phyloP scores from a whole-genome alignment of 2,113 vertebrate genomes.

The Cercocebus atys region DNA sequence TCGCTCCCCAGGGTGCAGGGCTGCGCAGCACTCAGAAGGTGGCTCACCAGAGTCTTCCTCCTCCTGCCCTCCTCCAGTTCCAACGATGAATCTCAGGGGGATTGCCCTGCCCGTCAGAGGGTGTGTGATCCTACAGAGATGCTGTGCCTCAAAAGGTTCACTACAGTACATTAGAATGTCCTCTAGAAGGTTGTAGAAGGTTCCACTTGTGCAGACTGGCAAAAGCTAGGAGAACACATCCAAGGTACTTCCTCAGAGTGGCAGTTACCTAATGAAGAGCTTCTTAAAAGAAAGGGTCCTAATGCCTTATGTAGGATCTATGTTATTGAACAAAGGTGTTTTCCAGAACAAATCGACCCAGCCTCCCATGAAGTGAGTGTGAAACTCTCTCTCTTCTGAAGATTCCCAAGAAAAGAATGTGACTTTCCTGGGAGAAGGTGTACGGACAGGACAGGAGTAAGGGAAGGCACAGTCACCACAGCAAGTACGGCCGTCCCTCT shows the following conservation, averaged over 20 bases:
- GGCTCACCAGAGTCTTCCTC: not conserved
- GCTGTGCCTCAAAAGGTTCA: not conserved
- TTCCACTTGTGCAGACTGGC: not conserved
- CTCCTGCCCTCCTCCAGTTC: not conserved
- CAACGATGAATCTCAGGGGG: too few species aligned
- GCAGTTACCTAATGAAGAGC: not conserved
- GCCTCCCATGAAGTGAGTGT: not conserved
- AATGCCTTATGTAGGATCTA: not conserved
- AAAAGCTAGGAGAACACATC: not conserved
- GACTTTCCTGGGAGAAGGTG: not conserved
- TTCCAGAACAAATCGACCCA: not conserved
- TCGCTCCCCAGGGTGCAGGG: too few species aligned
- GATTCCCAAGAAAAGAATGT: not conserved
- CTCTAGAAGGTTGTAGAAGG: not conserved
- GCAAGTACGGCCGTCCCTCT: not conserved
- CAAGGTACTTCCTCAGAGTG: not conserved
- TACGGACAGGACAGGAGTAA: rapidly evolving
- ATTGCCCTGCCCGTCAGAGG: not conserved
- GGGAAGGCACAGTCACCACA: not conserved
- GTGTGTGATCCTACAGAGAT: not conserved
- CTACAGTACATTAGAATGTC: not conserved
- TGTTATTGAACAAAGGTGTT: not conserved
- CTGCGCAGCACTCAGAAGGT: not conserved
- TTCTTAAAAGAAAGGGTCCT: not conserved
- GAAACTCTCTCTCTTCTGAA: not conserved